Base-by-base conservation (phyloP, 2,888 invertebrate genomes). In the Teleogryllus oceanicus region DNA sequence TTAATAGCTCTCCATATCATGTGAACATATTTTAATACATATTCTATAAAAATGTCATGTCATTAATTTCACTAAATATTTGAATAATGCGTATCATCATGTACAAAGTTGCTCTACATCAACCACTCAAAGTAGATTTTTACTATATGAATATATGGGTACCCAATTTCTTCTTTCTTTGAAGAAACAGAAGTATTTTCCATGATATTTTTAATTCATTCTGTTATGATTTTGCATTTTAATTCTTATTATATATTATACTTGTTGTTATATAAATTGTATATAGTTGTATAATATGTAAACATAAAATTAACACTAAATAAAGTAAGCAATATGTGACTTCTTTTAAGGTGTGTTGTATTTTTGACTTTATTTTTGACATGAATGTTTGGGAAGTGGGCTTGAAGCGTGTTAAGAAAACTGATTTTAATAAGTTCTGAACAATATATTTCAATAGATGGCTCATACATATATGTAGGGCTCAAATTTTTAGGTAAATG, bases 1-100 rank as follows among this genome's bases (percentile, higher is more conserved):
- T 78, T 78, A 74, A 78, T 78, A 75, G 75, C 74, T 78, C n/a
- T 78, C 78, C 78, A 78, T 78, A 78, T 78, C 78, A 78, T 78
- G 20, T 62, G 50, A 74, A 78, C 78, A 74, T 78, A 78, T 78
- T 78, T 78, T 78, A 74, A 78, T 74, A 51, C 62, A 62, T 62
- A 62, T n/a, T 18, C n/a, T 18, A 18, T 62, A 62, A 62, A 62
- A 62, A 13, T n/a, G 13, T 62, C 62, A 18, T 13, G n/a, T 62
- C n/a, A 62, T n/a, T 62, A 62, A 62, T 62, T 62, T 62, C 62
- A 62, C 16, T 62, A 62, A 13, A 62, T 62, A 62, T 62, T 62
- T 62, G 62, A 78, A 24, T 78, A 78, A 74, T 78, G 74, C 78
- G 78, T 78, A 78, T 78, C 78, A 78, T 75, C 49, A n/a, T 78